These are phyloP conservation scores for Neolamprologus toae DNA, from an alignment of 2,113 vertebrate genomes.

Conservation along the genomic window DNA sequence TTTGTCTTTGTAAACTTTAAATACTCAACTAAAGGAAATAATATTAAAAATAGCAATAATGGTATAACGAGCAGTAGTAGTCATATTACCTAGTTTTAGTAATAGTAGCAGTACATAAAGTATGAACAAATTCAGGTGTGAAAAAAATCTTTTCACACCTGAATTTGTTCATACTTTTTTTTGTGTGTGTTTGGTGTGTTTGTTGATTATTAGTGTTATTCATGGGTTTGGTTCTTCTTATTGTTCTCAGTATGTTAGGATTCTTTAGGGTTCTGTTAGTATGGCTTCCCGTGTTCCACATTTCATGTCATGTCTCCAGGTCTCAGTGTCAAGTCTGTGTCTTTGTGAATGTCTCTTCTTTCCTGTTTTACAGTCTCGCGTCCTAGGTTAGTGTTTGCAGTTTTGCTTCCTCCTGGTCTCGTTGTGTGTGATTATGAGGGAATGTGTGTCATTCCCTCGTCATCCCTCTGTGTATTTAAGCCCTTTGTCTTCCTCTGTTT, in stretches of 20 bases:
- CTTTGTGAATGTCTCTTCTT: neutral
- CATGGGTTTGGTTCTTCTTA: neutral
- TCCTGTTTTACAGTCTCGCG: neutral
- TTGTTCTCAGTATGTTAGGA: neutral
- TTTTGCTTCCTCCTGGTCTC: rapidly evolving
- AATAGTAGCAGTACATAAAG: neutral
- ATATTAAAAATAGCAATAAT: neutral
- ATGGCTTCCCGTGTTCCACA: neutral
- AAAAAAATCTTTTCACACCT: neutral
- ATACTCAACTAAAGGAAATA: neutral
- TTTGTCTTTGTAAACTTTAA: neutral
- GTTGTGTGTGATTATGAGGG: neutral
- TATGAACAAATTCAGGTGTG: neutral
- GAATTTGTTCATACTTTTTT: too few relatives aligned
- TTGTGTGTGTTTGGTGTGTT: neutral
- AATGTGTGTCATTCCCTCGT: neutral
- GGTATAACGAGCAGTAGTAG: neutral
- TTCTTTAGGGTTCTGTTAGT: neutral
- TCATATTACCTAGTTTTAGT: neutral
- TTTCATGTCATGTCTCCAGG: neutral
- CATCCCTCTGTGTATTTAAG: neutral
- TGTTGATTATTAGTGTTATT: neutral
- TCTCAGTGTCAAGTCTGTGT: neutral
- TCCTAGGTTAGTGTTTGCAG: rapidly evolving
- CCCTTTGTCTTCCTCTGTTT: neutral